These are phyloP conservation scores for Benitochromis conjunctus DNA, from an alignment of 2,113 vertebrate species.

Conservation along the genomic window DNA sequence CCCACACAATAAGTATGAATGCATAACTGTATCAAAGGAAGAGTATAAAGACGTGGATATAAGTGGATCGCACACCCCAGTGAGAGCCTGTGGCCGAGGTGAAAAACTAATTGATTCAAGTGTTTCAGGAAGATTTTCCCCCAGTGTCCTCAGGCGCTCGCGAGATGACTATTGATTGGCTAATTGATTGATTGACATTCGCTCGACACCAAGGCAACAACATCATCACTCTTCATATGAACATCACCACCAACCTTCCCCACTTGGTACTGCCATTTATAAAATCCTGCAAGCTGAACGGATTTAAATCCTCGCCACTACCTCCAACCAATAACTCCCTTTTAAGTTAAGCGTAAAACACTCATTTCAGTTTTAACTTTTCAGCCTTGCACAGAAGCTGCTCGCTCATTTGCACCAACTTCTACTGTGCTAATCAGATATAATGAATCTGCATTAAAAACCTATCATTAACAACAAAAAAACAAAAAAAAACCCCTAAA, in stretches of 20 bases:
- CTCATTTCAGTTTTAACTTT: background rate
- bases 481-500: background rate
- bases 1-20: background rate
- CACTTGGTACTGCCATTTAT: background rate
- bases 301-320: background rate
- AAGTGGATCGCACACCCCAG: background rate
- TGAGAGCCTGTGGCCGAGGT: constrained; percentile 14
- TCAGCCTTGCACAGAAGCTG: background rate
- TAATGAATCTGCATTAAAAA: background rate
- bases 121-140: constrained; percentile 55
- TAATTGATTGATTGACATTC: constrained; percentile 73
- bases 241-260: background rate
- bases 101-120: constrained; percentile 62
- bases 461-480: background rate
- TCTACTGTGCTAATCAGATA: background rate
- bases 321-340: background rate
- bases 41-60: background rate
- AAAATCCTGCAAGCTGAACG: background rate
- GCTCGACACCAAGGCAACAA: constrained; percentile 58
- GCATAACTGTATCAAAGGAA: background rate
- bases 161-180: constrained; percentile 73
- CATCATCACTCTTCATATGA: constrained; percentile 57
- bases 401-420: background rate
- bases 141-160: constrained; percentile 48
- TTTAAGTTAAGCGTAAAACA: background rate